Percentiles rank a stretch among this genome's conserved stretches.
These are phyloP conservation scores for Rostratula benghalensis DNA, from an alignment of 2,113 vertebrate species.

Conservation along the genomic window DNA sequence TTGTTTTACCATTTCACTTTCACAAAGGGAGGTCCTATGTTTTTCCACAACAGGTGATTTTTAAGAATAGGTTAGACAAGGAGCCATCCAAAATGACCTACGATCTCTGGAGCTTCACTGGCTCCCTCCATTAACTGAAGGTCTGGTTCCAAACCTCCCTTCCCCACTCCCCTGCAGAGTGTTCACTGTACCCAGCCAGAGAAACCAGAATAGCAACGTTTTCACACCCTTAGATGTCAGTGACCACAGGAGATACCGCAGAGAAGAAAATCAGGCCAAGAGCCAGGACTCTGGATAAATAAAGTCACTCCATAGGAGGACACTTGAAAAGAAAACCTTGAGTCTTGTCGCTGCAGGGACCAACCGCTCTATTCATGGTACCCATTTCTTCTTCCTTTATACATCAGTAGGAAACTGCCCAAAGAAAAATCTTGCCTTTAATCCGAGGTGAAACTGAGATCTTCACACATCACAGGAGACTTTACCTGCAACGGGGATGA, in stretches of 20 bases:
- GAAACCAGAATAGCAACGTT: neutral
- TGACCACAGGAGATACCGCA: neutral
- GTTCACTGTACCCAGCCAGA: neutral
- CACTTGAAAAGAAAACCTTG: neutral
- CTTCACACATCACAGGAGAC: neutral
- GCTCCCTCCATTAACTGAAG: neutral
- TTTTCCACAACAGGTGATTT: neutral
- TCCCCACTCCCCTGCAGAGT: neutral
- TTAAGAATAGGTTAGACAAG: neutral
- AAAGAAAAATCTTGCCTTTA: neutral
- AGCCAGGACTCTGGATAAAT: conserved; percentile 5
- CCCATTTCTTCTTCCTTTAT: neutral
- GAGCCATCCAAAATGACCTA: neutral
- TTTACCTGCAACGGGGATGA: neutral
- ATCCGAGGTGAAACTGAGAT: neutral
- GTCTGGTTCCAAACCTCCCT: neutral
- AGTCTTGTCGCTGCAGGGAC: neutral
- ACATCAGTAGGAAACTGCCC: neutral
- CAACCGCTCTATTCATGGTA: rapidly evolving
- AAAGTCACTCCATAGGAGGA: neutral
- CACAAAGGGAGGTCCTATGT: neutral
- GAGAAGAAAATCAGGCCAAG: conserved; percentile 4
- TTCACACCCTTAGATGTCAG: neutral
- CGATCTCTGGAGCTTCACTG: neutral
- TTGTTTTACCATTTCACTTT: neutral